Percentiles rank a stretch among this genome's conserved stretches.
These are phyloP conservation scores for Carassius auratus DNA, from an alignment of 2,113 vertebrate species.

Conservation along the genomic window DNA sequence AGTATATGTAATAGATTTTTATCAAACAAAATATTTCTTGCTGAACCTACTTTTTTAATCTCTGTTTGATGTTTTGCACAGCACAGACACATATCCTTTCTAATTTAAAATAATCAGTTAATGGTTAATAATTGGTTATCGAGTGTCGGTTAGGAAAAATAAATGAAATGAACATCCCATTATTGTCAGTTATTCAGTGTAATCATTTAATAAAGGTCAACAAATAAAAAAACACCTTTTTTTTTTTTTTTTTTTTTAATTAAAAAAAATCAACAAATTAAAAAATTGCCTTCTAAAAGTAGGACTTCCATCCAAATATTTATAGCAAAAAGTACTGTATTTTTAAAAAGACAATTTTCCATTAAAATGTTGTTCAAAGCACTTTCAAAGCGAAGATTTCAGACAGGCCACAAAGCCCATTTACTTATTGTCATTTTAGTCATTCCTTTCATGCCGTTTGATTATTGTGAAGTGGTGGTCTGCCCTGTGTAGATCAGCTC, in stretches of 20 bases:
- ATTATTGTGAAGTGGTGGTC: conserved; percentile 24
- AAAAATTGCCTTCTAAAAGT: not conserved
- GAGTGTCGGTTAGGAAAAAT: too few species aligned
- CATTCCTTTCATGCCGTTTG: conserved; percentile 2
- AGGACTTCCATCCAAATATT: not conserved
- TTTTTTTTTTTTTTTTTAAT: too few species aligned
- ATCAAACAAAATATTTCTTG: too few species aligned
- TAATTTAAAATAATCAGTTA: too few species aligned
- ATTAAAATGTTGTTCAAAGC: not conserved
- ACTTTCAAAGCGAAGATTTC: not conserved
- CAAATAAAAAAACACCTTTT: too few species aligned
- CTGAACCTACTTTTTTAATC: too few species aligned
- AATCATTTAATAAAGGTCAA: too few species aligned
- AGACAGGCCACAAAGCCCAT: not conserved
- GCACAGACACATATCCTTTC: too few species aligned
- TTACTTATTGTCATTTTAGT: not conserved
- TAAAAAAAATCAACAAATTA: too few species aligned
- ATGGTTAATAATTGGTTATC: too few species aligned
- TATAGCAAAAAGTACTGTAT: not conserved
- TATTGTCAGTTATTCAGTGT: not conserved
- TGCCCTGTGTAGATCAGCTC: conserved; percentile 42
- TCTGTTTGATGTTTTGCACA: too few species aligned
- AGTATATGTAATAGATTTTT: too few species aligned
- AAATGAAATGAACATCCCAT: not conserved
- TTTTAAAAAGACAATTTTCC: not conserved